A percentile compares a stretch with the other conserved stretches of the same genome.
Evolutionary conservation across 2,113 vertebrate genomes (phyloP).

Genomic region (Candoia aspera): DNA sequence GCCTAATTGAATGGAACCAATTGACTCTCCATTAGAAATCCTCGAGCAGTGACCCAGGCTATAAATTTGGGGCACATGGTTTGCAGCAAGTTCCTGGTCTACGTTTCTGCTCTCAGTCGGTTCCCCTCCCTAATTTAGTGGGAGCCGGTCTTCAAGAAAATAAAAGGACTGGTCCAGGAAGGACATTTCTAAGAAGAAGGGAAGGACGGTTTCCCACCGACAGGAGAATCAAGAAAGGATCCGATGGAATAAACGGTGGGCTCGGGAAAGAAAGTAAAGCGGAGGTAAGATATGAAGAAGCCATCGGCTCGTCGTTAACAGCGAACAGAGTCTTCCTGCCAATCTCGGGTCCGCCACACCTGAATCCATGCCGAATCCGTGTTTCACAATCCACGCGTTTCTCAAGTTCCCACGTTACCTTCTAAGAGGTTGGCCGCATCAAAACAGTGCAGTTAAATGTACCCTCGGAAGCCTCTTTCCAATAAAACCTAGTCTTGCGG

Average conservation of each 20-base stretch:
- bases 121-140: neutral
- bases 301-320: neutral
- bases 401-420: neutral
- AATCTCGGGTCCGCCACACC: neutral
- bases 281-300: neutral
- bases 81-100: conserved; percentile 5
- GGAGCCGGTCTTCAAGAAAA: neutral
- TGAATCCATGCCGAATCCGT: neutral
- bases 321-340: neutral
- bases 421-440: neutral
- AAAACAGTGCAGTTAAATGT: neutral
- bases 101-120: neutral
- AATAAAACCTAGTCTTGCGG: neutral
- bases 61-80: conserved; percentile 34
- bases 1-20: conserved; percentile 40
- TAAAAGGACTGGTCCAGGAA: neutral
- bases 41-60: conserved; percentile 31
- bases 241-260: neutral
- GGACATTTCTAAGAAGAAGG: neutral
- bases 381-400: neutral
- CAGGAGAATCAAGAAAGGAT: neutral
- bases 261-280: too few relatives aligned
- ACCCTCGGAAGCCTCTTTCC: neutral
- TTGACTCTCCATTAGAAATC: conserved; percentile 38
- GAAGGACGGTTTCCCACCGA: neutral